Percentiles rank a stretch among this genome's conserved stretches.
Conservation (phyloP, 2,113 vertebrate genomes). For the Indri indri region DNA sequence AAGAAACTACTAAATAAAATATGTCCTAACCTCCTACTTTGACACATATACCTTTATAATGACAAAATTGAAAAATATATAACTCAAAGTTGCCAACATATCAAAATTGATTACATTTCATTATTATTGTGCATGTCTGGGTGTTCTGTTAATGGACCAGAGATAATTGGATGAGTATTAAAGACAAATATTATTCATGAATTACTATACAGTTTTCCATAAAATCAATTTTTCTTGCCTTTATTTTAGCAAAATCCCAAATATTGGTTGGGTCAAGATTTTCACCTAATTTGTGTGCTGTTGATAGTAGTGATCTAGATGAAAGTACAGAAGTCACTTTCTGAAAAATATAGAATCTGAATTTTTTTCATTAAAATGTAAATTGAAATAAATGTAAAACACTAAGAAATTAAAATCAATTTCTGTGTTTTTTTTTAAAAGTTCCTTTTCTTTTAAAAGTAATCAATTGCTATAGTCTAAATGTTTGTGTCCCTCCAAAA, state of each 20-base stretch:
- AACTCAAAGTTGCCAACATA: not conserved
- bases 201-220: not conserved
- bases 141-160: not conserved
- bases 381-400: not conserved
- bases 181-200: not conserved
- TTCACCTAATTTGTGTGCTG: not conserved
- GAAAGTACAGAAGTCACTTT: not conserved
- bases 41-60: not conserved
- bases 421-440: not conserved
- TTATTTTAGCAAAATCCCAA: not conserved
- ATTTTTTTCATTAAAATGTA: not conserved
- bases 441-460: not conserved
- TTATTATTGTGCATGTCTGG: not conserved
- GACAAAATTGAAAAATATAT: not conserved
- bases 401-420: conserved; percentile 4
- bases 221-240: not conserved
- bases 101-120: not conserved
- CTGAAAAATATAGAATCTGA: not conserved
- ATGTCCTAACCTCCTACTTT: not conserved
- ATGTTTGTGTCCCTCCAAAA: not conserved
- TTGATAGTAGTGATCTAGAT: not conserved
- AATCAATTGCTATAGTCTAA: not conserved
- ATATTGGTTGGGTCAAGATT: not conserved
- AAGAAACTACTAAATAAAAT: not conserved
- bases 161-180: not conserved